Evolutionary conservation across 2,797 vertebrate genomes (phyloP).

Genomic region (Peromyscus aztecus): DNA sequence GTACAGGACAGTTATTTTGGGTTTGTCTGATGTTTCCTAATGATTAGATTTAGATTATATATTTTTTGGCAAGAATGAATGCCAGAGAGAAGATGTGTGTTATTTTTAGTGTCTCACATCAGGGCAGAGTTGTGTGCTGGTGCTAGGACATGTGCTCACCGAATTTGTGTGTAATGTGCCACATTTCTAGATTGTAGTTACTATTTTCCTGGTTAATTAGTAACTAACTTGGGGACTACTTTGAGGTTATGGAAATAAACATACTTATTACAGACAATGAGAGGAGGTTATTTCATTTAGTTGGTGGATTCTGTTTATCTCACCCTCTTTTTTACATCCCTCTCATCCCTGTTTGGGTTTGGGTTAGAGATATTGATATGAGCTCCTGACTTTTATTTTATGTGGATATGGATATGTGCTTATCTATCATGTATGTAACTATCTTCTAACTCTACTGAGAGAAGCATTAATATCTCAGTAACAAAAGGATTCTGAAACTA

Average conservation of each 20-base stretch:
- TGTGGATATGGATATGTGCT: not conserved
- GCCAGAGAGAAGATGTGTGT: conserved; percentile 24
- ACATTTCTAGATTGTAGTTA: conserved; percentile 24
- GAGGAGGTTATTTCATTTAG: not conserved
- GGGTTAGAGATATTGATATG: not conserved
- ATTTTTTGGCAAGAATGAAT: conserved; percentile 66
- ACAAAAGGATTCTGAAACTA: not conserved
- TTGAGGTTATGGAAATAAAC: conserved; percentile 52
- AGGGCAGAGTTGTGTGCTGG: not conserved
- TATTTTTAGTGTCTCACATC: conserved; percentile 35
- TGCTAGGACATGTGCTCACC: not conserved
- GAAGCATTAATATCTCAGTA: not conserved
- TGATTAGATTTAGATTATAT: conserved; percentile 76
- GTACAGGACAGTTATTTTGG: conserved; percentile 75
- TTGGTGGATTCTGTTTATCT: not conserved
- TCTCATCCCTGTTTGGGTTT: not conserved
- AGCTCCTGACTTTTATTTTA: not conserved
- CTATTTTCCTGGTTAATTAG: not conserved
- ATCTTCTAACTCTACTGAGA: not conserved
- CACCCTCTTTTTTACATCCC: not conserved
- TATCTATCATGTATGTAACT: not conserved
- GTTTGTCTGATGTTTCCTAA: conserved; percentile 78
- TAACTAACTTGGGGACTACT: conserved; percentile 17
- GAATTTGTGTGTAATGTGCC: not conserved
- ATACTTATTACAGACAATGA: conserved; percentile 22